Conservation (phyloP, 2,797 vertebrate genomes). For the Brotula barbata region DNA sequence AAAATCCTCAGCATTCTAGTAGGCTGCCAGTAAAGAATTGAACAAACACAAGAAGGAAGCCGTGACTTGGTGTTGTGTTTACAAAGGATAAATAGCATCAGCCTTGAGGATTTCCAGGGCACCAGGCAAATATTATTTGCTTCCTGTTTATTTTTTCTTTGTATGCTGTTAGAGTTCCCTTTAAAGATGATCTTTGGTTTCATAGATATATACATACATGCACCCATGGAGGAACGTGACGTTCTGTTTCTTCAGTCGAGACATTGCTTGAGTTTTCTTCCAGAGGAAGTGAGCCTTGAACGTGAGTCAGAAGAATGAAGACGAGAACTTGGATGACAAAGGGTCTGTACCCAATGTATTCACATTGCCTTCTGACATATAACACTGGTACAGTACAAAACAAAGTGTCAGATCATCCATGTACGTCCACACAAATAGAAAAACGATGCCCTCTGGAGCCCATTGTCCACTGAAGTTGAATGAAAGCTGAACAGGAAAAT, state of each 20-base stretch:
- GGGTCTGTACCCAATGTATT: conserved; percentile 24
- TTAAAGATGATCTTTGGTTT: conserved; percentile 23
- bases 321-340: conserved; percentile 28
- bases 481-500: conserved; percentile 47
- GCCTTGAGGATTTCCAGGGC: conserved; percentile 26
- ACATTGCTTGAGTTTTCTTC: conserved; percentile 51
- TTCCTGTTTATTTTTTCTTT: conserved; percentile 40
- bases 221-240: neutral
- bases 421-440: conserved; percentile 46
- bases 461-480: conserved; percentile 40
- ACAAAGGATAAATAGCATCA: conserved; percentile 31
- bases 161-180: conserved; percentile 44
- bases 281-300: conserved; percentile 58
- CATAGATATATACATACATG: conserved; percentile 3
- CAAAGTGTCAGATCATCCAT: conserved; percentile 20
- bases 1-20: conserved; percentile 44
- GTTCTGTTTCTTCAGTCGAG: conserved; percentile 12
- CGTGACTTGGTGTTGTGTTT: conserved; percentile 26
- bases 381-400: no score
- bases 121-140: conserved; percentile 33
- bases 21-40: conserved; percentile 29
- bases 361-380: conserved; percentile 18
- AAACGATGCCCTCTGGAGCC: conserved; percentile 19
- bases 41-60: conserved; percentile 46
- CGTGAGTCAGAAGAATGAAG: conserved; percentile 61